These are phyloP conservation scores for Allophyes oxyacanthae DNA, from an alignment of 2,888 invertebrate genomes.

Conservation along the genomic window DNA sequence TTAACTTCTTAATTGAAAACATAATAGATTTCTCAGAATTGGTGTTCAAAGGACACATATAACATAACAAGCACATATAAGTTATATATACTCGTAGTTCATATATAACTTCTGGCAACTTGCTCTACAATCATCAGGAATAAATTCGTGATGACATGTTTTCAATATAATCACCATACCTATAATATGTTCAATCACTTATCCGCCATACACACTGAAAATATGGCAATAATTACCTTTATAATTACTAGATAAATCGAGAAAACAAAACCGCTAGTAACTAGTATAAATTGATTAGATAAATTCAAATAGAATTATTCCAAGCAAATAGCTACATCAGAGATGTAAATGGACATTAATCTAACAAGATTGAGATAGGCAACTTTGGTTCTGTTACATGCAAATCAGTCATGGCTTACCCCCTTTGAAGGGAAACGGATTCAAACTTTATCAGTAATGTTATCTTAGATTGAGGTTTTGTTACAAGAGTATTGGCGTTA, in stretches of 20 bases:
- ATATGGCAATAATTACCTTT: conserved; percentile 16
- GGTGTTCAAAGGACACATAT: too few species aligned
- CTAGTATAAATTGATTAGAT: conserved; percentile 37
- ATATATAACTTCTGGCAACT: too few species aligned
- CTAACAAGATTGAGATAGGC: conserved; percentile 39
- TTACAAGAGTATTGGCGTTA: conserved; percentile 27
- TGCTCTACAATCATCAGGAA: too few species aligned
- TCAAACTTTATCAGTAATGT: conserved; percentile 25
- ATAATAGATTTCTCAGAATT: too few species aligned
- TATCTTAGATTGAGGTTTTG: conserved; percentile 24
- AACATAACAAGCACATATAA: too few species aligned
- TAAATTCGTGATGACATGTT: too few species aligned
- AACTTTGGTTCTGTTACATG: conserved; percentile 29
- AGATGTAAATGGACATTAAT: conserved; percentile 25
- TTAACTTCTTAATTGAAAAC: too few species aligned
- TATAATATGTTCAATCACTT: too few species aligned
- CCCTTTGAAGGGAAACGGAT: conserved; percentile 17
- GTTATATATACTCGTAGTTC: too few species aligned
- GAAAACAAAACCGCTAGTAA: conserved; percentile 30
- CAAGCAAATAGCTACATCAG: conserved; percentile 36
- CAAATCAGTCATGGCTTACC: conserved; percentile 40
- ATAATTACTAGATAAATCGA: conserved; percentile 40
- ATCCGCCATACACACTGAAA: too few species aligned
- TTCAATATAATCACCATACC: too few species aligned
- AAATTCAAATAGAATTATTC: conserved; percentile 35